Base-by-base conservation (phyloP, 2,113 vertebrate genomes). In the Spheniscus mendiculus region DNA sequence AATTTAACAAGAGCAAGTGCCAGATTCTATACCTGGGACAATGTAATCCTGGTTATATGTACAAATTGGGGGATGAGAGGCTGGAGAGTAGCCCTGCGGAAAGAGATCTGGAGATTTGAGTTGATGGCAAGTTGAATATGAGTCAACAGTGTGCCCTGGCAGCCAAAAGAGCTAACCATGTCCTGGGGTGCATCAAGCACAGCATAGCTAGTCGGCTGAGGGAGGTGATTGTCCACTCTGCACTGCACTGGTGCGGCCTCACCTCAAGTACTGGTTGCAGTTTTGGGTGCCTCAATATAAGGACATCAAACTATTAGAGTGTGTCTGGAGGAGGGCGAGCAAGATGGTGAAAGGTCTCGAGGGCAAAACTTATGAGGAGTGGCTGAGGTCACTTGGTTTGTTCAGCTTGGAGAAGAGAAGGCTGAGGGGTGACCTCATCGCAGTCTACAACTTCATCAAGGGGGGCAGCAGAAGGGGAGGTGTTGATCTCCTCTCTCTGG, bases 171-270 rank as follows among this genome's bases (percentile, higher is more conserved):
- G 32, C 56, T 25, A 72, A 52, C 19, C 0, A 0, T 15, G 20
- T 36, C 32, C 38, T 73, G 38, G 26, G 20, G 20, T 73, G 26
- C 38, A 30, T 30, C 32, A 53, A 62, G 19, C 32, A 62, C 25
- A 44, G 38, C 9, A 36, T 4, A 36, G 12, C 30, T 6, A 72
- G 32, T 12, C 5, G 3, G 12, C 12, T 3, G 15, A 55, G 8
- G 26, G 52, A 49, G 22, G 6, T 27, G 30, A 49, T 23, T 71
- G 21, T 56, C 16, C 0, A 2, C 16, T 55, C 12, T 40, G 10
- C 4, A 6, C 65, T 55, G 52, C 12, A 2, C 27, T 45, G 42
- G 32, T 40, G 12, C 0, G 0, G 0, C 18, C 17, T 23, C 45
- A 25, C 15, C 25, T 52, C 0, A 0, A 53, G 38, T 9, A 1